Evolutionary conservation across 35 echinoderm and acorn worm species (phyloP), one percentile per base, ranked within the genome.

Genomic region (Patiria miniata): DNA sequence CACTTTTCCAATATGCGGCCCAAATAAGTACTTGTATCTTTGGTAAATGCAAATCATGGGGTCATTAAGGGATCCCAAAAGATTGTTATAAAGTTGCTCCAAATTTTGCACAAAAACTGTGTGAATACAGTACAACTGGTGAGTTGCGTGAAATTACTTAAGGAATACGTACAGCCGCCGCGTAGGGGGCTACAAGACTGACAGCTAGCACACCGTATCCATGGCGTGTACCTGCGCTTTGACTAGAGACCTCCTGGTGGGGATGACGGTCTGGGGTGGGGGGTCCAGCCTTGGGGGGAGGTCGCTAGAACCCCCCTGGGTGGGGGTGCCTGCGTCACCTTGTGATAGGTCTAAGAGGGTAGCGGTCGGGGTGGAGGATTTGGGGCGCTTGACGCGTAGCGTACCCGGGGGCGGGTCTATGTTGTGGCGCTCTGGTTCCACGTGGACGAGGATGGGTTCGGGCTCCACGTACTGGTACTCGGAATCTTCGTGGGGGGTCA

Each of bases 401-500:
- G 83, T 50, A 40, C 79, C 50, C 2, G 86, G 78, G 10, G 86
- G 85, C 47, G n/a, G 85, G 36, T 87, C 91, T 30, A 83, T 40
- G 28, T 58, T 65, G 36, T 73, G 86, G 26, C 78, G 36, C 17
- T 38, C 82, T 16, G 87, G 68, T 51, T 59, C 84, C 37, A 61
- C 84, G 34, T 73, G 65, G 65, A 73, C 65, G 54, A 90, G 87
- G 10, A 93, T 89, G 1, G 95, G 95, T 80, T 97, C 95, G 44
- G 96, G 96, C 86, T 98, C 96, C 38, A 94, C 89, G 55, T 98
- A 94, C 22, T 94, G 92, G 73, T 98, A 98, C 68, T 98, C 96
- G 40, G 92, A 94, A 65, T 98, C 96, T 91, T 98, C 96, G 42
- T 98, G 96, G 17, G 96, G 96, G n/a, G 96, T 98, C 96, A 98